Base-by-base conservation (phyloP, 2,797 vertebrate species). In the Rhincodon typus region DNA sequence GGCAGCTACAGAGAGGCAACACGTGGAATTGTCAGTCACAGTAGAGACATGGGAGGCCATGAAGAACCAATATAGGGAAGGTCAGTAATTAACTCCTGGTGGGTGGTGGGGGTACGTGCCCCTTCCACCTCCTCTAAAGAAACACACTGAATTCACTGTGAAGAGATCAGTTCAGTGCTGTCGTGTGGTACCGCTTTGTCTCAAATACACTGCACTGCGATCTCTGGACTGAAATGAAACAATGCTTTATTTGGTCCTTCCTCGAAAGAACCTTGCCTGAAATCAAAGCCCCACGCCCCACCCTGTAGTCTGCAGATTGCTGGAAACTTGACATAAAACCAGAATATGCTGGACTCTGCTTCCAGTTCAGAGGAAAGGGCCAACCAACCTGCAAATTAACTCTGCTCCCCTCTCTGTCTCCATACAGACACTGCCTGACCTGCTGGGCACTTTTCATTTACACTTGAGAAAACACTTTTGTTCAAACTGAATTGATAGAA, bases 1-100 rank as follows among this genome's bases (percentile, higher is more conserved):
- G 46, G 94, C 94, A 95, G 94, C 94, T 77, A 95, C 94, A 95
- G 94, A 95, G 72, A 95, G 94, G 94, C 94, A 95, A 95, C 46
- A 95, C 8, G 94, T 50, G 94, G 94, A 53, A 95, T 77, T 69
- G 94, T 77, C 72, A 77, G 70, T 74, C 94, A 95, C 42, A 95
- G 72, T 69, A 95, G 42, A 53, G 94, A 77, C 27, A 27, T 57
- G 94, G 57, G 34, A 95, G 94, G 62, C 27, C 88, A 91, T 62
- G 57, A 91, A 50, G 30, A 95, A 57, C 94, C 70, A 77, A 77
- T 34, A 77, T 46, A 57, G 94, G 8, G 46, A 74, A 34, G 94
- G 46, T 77, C 42, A 17, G 27, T 46, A 95, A 77, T 27, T 50
- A 95, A 77, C 72, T 77, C 69, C 30, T 1, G 72, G 72, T 74